Percentiles rank a stretch among this genome's conserved stretches.
Conservation (phyloP, 2,113 vertebrate genomes). For the Mustelus asterias region DNA sequence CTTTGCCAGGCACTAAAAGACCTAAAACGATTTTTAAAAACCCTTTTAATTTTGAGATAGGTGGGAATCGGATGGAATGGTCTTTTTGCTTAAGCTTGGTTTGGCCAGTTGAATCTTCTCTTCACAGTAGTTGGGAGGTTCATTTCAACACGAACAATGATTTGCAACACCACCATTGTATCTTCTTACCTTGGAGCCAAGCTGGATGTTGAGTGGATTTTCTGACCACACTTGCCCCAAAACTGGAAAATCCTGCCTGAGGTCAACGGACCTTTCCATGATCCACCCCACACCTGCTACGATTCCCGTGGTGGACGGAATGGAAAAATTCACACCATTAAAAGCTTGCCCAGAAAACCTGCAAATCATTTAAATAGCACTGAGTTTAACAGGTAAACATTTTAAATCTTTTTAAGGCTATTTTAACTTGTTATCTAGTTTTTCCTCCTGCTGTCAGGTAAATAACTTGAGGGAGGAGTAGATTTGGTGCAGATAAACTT, state of each 20-base stretch:
- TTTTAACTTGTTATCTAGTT: background rate
- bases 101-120: background rate
- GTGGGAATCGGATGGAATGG: background rate
- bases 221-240: too few species aligned
- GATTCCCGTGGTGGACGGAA: too few species aligned
- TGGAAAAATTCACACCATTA: too few species aligned
- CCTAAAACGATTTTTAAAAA: too few species aligned
- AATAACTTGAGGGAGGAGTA: too few species aligned
- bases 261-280: too few species aligned
- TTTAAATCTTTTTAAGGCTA: background rate
- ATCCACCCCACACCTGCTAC: too few species aligned
- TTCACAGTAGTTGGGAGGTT: background rate
- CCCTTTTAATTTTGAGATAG: background rate
- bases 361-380: background rate
- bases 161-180: background rate
- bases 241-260: too few species aligned
- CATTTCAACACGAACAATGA: background rate
- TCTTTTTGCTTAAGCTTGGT: background rate
- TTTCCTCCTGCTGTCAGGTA: background rate
- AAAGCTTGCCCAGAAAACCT: background rate
- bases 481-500: too few species aligned
- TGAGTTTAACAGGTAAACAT: background rate
- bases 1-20: background rate
- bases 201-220: background rate
- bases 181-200: background rate